Evolutionary conservation across 2,797 vertebrate species (phyloP), one percentile per base, ranked within the genome.

Genomic region (Pachyuromys duprasi): DNA sequence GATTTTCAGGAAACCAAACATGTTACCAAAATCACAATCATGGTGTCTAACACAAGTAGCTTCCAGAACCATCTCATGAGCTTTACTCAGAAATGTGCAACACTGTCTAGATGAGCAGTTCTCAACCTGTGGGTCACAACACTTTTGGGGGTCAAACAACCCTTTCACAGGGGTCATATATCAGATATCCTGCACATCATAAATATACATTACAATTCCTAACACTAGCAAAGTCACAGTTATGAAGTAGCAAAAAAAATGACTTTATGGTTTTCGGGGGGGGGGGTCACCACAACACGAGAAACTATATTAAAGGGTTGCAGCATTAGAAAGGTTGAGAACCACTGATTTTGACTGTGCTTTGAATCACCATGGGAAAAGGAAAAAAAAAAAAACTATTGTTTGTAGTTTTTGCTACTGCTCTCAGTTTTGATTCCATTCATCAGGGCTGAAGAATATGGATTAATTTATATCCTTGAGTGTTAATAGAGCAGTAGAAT

Each of bases 381-480:
- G 87, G 36, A 63, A 33, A 8, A 79, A 72, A 94, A 63, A 33
- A 8, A 79, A 72, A 94, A 65, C 5, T 70, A 1, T 12, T 79
- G 5, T 24, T 55, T 74, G 55, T n/a, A 49, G n/a, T 70, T 84
- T 57, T 24, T 91, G 18, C 33, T 89, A 33, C 33, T 87, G 20
- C 31, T 93, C 79, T 95, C 13, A 26, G 45, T 42, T 93, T 92
- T 95, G 49, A 60, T 88, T 78, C 90, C 69, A 57, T 74, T 93
- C 88, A 53, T 11, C 62, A 96, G 91, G 42, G 49, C 83, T 91
- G 69, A 67, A 96, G 63, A 76, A 83, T 95, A 62, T 72, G 89
- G 63, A 94, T 13, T 1, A 95, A 93, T 95, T 95, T 89, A 95
- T 78, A 70, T 89, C 70, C 60, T 91, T 8, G 0, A 89, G 90